Evolutionary conservation across 2,797 vertebrate genomes (phyloP), one percentile per base, ranked within the genome.

Genomic region (Crenuchus spilurus): DNA sequence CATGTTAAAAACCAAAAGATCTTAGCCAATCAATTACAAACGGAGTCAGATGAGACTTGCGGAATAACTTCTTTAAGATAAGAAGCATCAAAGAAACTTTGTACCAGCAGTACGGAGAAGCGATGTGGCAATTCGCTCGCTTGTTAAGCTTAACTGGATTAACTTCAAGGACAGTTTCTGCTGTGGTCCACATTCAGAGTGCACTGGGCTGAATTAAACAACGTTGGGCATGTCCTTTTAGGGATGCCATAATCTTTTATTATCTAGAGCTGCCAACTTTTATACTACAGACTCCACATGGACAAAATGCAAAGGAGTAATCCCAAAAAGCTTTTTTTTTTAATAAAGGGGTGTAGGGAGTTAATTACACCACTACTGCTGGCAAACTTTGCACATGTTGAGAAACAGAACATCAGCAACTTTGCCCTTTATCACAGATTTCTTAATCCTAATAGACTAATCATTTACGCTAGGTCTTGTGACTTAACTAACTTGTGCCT

Each of bases 1-100:
- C n/a, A n/a, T n/a, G n/a, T n/a, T n/a, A n/a, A n/a, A n/a, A n/a
- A n/a, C n/a, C n/a, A n/a, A n/a, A n/a, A n/a, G n/a, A n/a, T n/a
- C n/a, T n/a, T n/a, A n/a, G n/a, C n/a, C n/a, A n/a, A n/a, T n/a
- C n/a, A n/a, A n/a, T n/a, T n/a, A n/a, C n/a, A n/a, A n/a, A n/a
- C n/a, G n/a, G n/a, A n/a, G n/a, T n/a, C n/a, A n/a, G n/a, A n/a
- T n/a, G n/a, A n/a, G n/a, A n/a, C n/a, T n/a, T n/a, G n/a, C n/a
- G n/a, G n/a, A n/a, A n/a, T n/a, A n/a, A n/a, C n/a, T n/a, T n/a
- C n/a, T n/a, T n/a, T n/a, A n/a, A n/a, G n/a, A n/a, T n/a, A 18
- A 30, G 6, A 18, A 28, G 13, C 8, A 35, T 11, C n/a, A 63
- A 46, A 18, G 11, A 65, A 74, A 58, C 72, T 66, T 74, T 63